Evolutionary conservation across 2,888 invertebrate species (phyloP).

Genomic region (Oxystoma pomonae): DNA sequence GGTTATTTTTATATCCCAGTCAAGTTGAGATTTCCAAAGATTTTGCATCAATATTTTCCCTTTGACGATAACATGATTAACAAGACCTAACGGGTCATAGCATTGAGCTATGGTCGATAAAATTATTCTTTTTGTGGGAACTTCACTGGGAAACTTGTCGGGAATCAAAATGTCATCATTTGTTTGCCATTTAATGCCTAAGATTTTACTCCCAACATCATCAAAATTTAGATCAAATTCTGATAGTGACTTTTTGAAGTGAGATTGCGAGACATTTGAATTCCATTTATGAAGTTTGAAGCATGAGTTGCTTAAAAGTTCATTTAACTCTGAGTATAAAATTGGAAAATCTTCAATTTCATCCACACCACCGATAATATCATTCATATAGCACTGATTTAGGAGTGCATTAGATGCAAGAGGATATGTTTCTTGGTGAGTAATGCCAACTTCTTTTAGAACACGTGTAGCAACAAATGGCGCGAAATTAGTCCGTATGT

Average conservation of each 20-base stretch:
- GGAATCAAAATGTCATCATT: conserved; percentile 12
- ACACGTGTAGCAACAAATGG: conserved; percentile 17
- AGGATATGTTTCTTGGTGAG: conserved; percentile 8
- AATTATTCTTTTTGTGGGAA: too few species aligned
- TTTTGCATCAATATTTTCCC: conserved; percentile 23
- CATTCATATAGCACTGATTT: conserved; percentile 10
- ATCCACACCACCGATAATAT: conserved; percentile 7
- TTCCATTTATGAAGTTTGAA: too few species aligned
- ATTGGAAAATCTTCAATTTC: too few species aligned
- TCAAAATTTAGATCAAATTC: conserved; percentile 12
- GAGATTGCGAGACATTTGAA: too few species aligned
- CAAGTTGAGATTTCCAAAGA: conserved; percentile 16
- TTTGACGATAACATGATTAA: conserved; percentile 17
- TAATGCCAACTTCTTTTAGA: conserved; percentile 14
- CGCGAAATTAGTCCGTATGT: conserved; percentile 22
- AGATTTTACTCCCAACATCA: conserved; percentile 11
- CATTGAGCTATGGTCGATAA: too few species aligned
- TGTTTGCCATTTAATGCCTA: conserved; percentile 16
- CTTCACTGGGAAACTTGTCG: too few species aligned
- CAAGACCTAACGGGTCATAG: too few species aligned
- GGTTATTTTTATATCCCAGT: conserved; percentile 17
- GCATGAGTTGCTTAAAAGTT: too few species aligned
- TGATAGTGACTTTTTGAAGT: not conserved
- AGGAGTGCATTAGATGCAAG: conserved; percentile 7
- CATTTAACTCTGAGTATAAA: too few species aligned